A percentile compares a stretch with the other conserved stretches of the same genome.
phyloP scores from a whole-genome alignment of 1,140 invertebrate species.

The Aphelenchoides avenae region DNA sequence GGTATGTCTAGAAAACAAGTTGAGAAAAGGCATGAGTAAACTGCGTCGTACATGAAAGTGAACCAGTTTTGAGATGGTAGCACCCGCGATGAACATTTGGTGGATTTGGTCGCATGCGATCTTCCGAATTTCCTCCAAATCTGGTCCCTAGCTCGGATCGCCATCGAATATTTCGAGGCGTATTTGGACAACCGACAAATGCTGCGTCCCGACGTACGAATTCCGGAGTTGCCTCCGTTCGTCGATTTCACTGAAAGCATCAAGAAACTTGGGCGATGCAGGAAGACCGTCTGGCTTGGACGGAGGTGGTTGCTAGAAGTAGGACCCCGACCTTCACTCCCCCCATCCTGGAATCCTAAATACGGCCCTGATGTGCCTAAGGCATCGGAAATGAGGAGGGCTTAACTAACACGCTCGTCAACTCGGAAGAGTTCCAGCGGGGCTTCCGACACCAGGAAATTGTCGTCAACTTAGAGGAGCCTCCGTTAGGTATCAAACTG shows the following conservation, averaged over 20 bases:
- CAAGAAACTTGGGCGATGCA: conserved; percentile 6
- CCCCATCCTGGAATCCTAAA: conserved; percentile 38
- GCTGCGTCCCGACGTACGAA: conserved; percentile 36
- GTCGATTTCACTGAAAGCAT: conserved; percentile 40
- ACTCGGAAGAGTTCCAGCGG: conserved; percentile 35
- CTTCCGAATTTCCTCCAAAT: conserved; percentile 81
- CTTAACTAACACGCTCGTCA: conserved; percentile 36
- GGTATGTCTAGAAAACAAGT: conserved; percentile 31
- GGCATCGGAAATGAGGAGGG: conserved; percentile 33
- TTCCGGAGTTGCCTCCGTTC: conserved; percentile 36
- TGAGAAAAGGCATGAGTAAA: conserved; percentile 8
- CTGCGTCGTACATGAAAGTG: conserved; percentile 78
- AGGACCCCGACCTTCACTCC: conserved; percentile 15
- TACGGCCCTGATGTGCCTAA: conserved; percentile 36
- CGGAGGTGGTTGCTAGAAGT: neutral
- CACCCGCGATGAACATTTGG: conserved; percentile 93
- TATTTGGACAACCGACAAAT: conserved; percentile 42
- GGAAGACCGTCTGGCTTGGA: neutral
- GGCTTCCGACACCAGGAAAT: conserved; percentile 30
- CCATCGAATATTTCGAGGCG: conserved; percentile 35
- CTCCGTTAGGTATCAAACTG: neutral
- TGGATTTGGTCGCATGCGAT: conserved; percentile 91
- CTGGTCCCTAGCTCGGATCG: conserved; percentile 66
- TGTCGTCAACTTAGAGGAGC: conserved; percentile 26
- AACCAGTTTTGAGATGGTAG: conserved; percentile 87